These are phyloP conservation scores for Meriones psammophilus DNA, from an alignment of 2,797 vertebrate genomes.

Conservation along the genomic window DNA sequence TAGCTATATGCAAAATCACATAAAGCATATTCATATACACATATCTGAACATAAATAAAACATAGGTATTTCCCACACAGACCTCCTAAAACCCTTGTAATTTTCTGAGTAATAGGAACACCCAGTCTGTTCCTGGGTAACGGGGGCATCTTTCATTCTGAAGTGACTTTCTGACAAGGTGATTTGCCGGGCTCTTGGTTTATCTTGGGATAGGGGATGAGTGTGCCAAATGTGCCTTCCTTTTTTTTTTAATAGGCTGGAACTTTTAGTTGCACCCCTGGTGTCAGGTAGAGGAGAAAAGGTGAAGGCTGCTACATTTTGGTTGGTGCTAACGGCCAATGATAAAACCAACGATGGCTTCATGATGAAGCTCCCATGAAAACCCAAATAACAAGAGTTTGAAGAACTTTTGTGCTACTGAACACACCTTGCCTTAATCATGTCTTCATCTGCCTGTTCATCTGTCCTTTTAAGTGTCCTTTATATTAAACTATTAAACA, in stretches of 20 bases:
- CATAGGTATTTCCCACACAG: not conserved
- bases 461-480: not conserved
- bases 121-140: not conserved
- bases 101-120: not conserved
- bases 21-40: not conserved
- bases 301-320: not conserved
- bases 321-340: not conserved
- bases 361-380: not conserved
- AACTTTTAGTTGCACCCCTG: not conserved
- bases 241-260: not conserved
- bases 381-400: not conserved
- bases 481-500: not conserved
- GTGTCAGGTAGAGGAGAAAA: not conserved
- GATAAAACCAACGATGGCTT: not conserved
- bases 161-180: not conserved
- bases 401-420: not conserved
- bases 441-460: not conserved
- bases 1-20: slow-evolving; percentile 10
- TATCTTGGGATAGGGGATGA: not conserved
- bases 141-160: not conserved
- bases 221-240: not conserved
- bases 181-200: not conserved
- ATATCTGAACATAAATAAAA: not conserved
- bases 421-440: not conserved
- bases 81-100: not conserved